Evolutionary conservation across 2,113 vertebrate species (phyloP).

Genomic region (Oncorhynchus masou): DNA sequence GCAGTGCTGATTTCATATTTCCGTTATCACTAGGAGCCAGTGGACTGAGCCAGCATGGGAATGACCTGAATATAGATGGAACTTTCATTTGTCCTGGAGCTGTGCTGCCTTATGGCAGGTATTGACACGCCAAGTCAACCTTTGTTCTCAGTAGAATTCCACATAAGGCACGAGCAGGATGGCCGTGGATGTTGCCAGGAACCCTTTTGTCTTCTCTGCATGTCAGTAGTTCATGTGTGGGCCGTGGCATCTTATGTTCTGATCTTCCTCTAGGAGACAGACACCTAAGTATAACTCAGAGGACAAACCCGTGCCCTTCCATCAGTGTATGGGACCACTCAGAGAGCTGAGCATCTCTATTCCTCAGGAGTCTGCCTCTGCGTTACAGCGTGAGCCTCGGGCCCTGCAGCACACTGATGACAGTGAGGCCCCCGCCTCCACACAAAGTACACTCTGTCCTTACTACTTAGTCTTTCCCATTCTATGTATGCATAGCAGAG

Average conservation of each 20-base stretch:
- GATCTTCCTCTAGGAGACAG: background rate
- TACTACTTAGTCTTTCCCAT: background rate
- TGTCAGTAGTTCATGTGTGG: too few relatives aligned
- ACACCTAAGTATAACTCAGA: constrained; percentile 13
- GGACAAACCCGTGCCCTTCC: background rate
- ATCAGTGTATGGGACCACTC: too few relatives aligned
- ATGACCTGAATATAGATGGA: constrained; percentile 48
- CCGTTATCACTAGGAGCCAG: constrained; percentile 50
- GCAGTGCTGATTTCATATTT: constrained; percentile 48
- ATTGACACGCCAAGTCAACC: background rate
- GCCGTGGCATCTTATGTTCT: background rate
- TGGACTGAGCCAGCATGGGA: constrained; percentile 15
- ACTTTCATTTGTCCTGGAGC: constrained; percentile 23
- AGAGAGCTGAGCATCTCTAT: background rate
- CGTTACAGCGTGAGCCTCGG: background rate
- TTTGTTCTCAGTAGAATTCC: background rate
- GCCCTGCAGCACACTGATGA: background rate
- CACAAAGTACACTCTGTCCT: too few relatives aligned
- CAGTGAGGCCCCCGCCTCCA: background rate
- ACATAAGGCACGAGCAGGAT: too few relatives aligned
- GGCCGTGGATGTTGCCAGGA: too few relatives aligned
- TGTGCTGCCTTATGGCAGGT: constrained; percentile 1
- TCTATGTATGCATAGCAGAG: background rate
- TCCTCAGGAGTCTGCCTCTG: background rate
- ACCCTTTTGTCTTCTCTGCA: too few relatives aligned